phyloP scores from a whole-genome alignment of 92 coral and sea anemone species.

The Nematostella vectensis region DNA sequence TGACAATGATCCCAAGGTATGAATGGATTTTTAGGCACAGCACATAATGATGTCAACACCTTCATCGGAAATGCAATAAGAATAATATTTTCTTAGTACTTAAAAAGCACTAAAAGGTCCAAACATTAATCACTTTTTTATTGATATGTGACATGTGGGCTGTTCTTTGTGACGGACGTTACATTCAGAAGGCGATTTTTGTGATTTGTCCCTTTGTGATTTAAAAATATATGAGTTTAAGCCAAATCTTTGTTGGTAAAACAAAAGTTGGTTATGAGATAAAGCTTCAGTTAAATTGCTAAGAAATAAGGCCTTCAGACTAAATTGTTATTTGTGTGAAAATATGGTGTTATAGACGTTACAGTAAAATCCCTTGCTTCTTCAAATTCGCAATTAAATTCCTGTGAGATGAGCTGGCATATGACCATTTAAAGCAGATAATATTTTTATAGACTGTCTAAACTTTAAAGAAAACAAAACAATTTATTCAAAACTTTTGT shows the following conservation, averaged over 20 bases:
- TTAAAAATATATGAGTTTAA: not conserved
- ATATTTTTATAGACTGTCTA: too few relatives aligned
- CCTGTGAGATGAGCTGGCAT: too few relatives aligned
- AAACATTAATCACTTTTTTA: too few relatives aligned
- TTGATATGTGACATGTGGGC: too few relatives aligned
- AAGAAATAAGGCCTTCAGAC: not conserved
- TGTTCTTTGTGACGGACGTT: not conserved
- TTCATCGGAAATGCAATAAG: not conserved
- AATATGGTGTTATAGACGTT: too few relatives aligned
- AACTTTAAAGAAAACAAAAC: too few relatives aligned
- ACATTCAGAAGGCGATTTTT: not conserved
- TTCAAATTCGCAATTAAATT: too few relatives aligned
- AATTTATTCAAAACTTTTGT: too few relatives aligned
- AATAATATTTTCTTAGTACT: not conserved
- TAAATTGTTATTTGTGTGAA: too few relatives aligned
- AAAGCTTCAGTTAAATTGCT: not conserved
- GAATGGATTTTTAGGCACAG: not conserved
- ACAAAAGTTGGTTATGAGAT: not conserved
- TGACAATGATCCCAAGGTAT: slow-evolving; percentile 66
- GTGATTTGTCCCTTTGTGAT: not conserved
- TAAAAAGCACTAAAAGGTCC: too few relatives aligned
- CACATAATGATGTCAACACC: not conserved
- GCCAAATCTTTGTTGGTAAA: not conserved
- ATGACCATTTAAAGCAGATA: too few relatives aligned
- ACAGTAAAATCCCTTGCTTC: too few relatives aligned